Conservation (phyloP, 2,113 vertebrate genomes). For the mouse (Mus musculus) region GRCm39 chr1:189635001-189635500, state of each 20-base stretch:
- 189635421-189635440: not conserved
- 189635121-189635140: not conserved
- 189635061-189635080: not conserved
- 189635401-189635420: not conserved
- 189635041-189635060: not conserved
- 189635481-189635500: not conserved
- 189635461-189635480: not conserved
- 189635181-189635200: not conserved
- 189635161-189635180: not conserved
- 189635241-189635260: not conserved
- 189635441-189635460: not conserved
- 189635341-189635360: not conserved
- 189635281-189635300: not conserved
- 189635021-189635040: not conserved
- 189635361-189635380: not conserved
- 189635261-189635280: not conserved
- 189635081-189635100: not conserved
- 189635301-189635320: not conserved
- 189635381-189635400: not conserved
- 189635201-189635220: not conserved
- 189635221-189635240: not conserved
- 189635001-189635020: not conserved
- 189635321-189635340: not conserved
- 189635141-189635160: not conserved
- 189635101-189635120: not conserved